phyloP scores from a whole-genome alignment of 2,888 invertebrate genomes.

The Eumacrocentrus americanus region DNA sequence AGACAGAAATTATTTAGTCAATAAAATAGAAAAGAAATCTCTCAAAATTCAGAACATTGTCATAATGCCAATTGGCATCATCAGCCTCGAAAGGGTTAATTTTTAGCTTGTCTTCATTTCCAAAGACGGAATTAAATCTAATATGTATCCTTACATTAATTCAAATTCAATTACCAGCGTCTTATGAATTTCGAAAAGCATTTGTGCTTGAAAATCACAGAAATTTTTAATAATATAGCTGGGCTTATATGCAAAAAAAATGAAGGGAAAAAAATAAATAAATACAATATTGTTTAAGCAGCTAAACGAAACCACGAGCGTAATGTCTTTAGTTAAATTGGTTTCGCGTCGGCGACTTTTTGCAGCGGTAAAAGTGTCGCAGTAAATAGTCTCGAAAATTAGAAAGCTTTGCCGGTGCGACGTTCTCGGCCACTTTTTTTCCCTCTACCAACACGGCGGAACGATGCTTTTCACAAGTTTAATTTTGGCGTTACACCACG shows the following conservation, averaged over 20 bases:
- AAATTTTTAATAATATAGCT: no score
- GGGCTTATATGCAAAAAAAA: neutral
- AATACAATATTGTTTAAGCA: neutral
- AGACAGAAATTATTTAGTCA: no score
- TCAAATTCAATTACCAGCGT: no score
- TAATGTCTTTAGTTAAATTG: conserved; percentile 14
- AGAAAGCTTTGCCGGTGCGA: conserved; percentile 1
- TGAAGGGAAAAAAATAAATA: neutral
- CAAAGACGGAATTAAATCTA: no score
- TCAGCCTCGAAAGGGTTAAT: no score
- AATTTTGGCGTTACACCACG: conserved; percentile 29
- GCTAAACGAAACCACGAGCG: conserved; percentile 7
- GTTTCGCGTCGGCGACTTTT: conserved; percentile 19
- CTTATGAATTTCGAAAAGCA: no score
- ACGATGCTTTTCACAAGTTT: conserved; percentile 17
- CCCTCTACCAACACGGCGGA: neutral
- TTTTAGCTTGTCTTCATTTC: no score
- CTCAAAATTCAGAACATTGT: no score
- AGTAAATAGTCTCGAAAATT: conserved; percentile 22
- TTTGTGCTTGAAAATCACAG: neutral
- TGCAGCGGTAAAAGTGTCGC: conserved; percentile 5
- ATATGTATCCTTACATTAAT: no score
- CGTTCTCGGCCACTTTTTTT: neutral
- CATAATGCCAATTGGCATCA: no score
- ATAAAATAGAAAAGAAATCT: no score